Evolutionary conservation across 2,888 invertebrate species (phyloP).

Genomic region (Lordiphosa fenestrarum): DNA sequence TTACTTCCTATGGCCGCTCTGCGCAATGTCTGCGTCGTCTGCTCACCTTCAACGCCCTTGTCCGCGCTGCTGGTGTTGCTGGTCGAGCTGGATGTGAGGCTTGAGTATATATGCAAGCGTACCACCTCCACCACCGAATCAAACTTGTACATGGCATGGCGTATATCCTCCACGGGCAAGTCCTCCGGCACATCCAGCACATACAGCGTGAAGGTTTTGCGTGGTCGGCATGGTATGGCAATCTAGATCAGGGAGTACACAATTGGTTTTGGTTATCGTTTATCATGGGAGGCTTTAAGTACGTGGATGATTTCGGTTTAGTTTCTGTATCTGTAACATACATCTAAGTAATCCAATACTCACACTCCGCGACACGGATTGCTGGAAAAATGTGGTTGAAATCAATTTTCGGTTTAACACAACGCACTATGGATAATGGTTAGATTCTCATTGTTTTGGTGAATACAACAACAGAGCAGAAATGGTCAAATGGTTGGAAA

Average conservation of each 20-base stretch:
- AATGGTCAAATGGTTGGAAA: no score
- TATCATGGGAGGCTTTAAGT: not conserved
- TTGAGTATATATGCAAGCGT: constrained; percentile 82
- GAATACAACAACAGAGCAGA: no score
- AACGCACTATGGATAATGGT: no score
- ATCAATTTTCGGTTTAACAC: constrained; percentile 48
- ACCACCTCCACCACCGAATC: constrained; percentile 90
- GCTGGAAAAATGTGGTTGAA: constrained; percentile 67
- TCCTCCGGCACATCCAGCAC: constrained; percentile 92
- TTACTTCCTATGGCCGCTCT: constrained; percentile 64
- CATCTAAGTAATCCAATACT: constrained; percentile 39
- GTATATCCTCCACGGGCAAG: constrained; percentile 91
- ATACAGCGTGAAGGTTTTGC: constrained; percentile 92
- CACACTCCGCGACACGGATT: constrained; percentile 69
- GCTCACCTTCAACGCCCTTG: constrained; percentile 76
- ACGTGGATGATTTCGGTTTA: not conserved
- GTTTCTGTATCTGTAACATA: not conserved
- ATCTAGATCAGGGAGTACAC: constrained; percentile 81
- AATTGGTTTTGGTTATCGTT: no score
- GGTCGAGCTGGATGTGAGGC: constrained; percentile 30
- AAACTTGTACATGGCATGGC: constrained; percentile 90
- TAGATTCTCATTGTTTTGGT: no score
- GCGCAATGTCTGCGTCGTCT: constrained; percentile 60
- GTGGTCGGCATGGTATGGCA: constrained; percentile 91
- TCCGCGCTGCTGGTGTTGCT: constrained; percentile 42